These are phyloP conservation scores for Prunella himalayana DNA, from an alignment of 2,113 vertebrate genomes.

Conservation along the genomic window DNA sequence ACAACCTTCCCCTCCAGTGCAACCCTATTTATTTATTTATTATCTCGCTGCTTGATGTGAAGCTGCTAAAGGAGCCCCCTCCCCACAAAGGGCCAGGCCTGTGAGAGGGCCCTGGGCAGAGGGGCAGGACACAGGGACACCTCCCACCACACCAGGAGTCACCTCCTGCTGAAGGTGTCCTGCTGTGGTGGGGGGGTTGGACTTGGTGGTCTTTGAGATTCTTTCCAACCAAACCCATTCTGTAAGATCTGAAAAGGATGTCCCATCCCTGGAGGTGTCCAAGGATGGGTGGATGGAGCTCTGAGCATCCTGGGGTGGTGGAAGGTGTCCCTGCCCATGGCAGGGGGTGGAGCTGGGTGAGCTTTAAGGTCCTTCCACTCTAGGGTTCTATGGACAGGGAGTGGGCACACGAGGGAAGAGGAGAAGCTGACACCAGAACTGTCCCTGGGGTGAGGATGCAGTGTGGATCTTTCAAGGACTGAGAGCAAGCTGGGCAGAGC, in stretches of 20 bases:
- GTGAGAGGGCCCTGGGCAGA: neutral
- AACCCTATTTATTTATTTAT: conserved; percentile 64
- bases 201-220: neutral
- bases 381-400: accelerated
- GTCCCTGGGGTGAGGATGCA: neutral
- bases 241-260: accelerated
- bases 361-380: neutral
- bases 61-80: conserved; percentile 5
- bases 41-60: conserved; percentile 5
- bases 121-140: neutral
- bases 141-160: neutral
- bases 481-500: neutral
- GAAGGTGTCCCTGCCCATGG: neutral
- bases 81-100: neutral
- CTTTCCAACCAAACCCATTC: neutral
- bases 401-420: neutral
- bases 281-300: neutral
- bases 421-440: neutral
- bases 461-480: neutral
- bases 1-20: neutral
- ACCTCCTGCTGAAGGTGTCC: neutral
- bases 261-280: neutral
- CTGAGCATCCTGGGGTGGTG: neutral
- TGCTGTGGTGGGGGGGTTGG: neutral
- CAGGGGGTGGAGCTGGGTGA: neutral